Base-by-base conservation (phyloP, 2,797 vertebrate species). In the Scolopax rusticola region DNA sequence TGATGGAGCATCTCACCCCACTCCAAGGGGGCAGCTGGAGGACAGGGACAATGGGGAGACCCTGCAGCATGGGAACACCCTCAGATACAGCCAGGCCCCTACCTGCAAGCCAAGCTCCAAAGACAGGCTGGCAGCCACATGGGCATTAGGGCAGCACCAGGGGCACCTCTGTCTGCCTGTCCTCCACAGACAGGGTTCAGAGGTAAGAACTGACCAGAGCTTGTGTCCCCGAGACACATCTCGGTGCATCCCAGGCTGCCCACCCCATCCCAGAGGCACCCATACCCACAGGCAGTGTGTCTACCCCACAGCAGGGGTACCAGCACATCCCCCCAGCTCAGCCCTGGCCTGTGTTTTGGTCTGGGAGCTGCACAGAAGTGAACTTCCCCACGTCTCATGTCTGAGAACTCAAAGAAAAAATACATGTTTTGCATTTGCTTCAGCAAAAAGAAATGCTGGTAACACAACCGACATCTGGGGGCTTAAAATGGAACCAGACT, bases 221-320 rank as follows among this genome's bases (percentile, higher is more conserved):
- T 8, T 12, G 24, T 14, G 4, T 40, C 16, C 57, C 53, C 15
- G 33, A 3, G 67, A 82, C 65, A 15, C 12, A 27, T 15, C 10
- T 30, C 11, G 4, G 47, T 8, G 33, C 17, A 14, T 2, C 47
- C 10, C 0, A 5, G 50, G 59, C 7, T 4, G 47, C 47, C 47
- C 12, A 48, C 47, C 47, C 47, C 23, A 48, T 48, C 47, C 19
- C 45, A 1, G 48, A 38, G n/a, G 6, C 27, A 7, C 15, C 14
- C 5, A 0, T 17, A 23, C 7, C 8, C 4, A 8, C n/a, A 30
- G 30, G 69, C 9, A 25, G 6, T 2, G 1, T 10, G 2, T 33
- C 12, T 14, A 47, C 11, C 9, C 41, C 1, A 0, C 21, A 19
- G 15, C 5, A 2, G 41, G 64, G 13, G 41, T 20, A 36, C 59